Evolutionary conservation across 2,888 invertebrate species (phyloP), one percentile per base, ranked within the genome.

Genomic region (Brenthis hecate): DNA sequence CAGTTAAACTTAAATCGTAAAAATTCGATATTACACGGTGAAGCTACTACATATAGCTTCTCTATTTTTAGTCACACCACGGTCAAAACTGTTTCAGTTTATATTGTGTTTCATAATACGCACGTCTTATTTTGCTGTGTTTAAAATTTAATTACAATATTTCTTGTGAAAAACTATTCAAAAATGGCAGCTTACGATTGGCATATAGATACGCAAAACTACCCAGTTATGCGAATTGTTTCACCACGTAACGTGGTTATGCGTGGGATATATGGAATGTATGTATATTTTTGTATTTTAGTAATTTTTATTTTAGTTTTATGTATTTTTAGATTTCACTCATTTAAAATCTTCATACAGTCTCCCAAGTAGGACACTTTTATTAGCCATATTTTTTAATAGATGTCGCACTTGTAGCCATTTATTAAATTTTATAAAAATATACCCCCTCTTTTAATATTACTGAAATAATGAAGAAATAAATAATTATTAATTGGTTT

Each of bases 201-300:
- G 86, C 77, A 75, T 50, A 75, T 89, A n/a, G 89, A 89, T 72
- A 86, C 85, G 0, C 83, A 81, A 72, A 88, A 84, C 78, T 79
- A 89, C 51, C 90, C 89, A 3, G 88, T 91, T 13, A 89, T 89
- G 89, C 81, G 83, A n/a, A 83, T 91, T 32, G 81, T 82, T 19
- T 85, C 89, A 0, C 91, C 91, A 0, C 80, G 78, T 68, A 85
- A 87, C 80, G 81, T 77, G 19, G 68, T 81, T 51, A 82, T 86
- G 80, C 83, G 86, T 74, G 91, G 88, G 69, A 81, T 82, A 14
- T 91, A 79, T 76, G 91, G 91, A 73, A 85, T 86, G 91, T 91
- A 74, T 90, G 86, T 85, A 75, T 51, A 5, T 1, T 19, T 1
- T 47, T 50, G 69, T 36, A 56, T 57, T 0, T 72, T n/a, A 28